Percentiles rank a stretch among this genome's conserved stretches.
These are phyloP conservation scores for Argyrosomus japonicus DNA, from an alignment of 2,113 vertebrate genomes.

Conservation along the genomic window DNA sequence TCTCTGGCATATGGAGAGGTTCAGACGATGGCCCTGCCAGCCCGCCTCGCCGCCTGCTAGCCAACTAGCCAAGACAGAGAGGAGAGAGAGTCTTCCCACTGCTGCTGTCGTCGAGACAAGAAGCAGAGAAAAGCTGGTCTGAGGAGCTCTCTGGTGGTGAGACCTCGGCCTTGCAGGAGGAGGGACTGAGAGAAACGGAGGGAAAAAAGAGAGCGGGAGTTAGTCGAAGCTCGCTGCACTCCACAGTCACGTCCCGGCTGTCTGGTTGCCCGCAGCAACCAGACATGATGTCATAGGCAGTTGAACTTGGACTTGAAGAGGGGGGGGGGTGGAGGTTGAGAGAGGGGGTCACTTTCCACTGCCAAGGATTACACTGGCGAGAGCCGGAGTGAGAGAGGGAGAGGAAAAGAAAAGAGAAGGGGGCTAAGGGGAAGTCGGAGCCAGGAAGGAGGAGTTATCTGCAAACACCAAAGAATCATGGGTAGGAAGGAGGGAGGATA, in stretches of 20 bases:
- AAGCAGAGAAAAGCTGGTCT: constrained; percentile 70
- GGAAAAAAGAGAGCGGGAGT: constrained; percentile 71
- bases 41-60: constrained; percentile 63
- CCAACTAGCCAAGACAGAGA: constrained; percentile 72
- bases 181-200: constrained; percentile 55
- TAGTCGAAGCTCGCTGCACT: constrained; percentile 82
- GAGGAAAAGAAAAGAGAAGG: constrained; percentile 54
- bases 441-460: constrained; percentile 73
- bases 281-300: constrained; percentile 93
- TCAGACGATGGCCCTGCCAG: constrained; percentile 74
- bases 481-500: constrained; percentile 38
- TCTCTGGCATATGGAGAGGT: constrained; percentile 79
- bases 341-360: constrained; percentile 82
- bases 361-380: constrained; percentile 85
- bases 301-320: constrained; percentile 89
- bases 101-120: constrained; percentile 25
- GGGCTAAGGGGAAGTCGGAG: constrained; percentile 66
- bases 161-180: constrained; percentile 63
- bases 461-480: constrained; percentile 62
- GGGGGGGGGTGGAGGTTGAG: constrained; percentile 59
- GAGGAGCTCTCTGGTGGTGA: constrained; percentile 85
- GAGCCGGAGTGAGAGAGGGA: constrained; percentile 63
- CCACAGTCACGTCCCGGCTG: constrained; percentile 89
- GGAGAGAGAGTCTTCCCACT: constrained; percentile 50
- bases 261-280: constrained; percentile 91